Base-by-base conservation (phyloP, 1,140 invertebrate genomes). In the Hypothenemus hampei region DNA sequence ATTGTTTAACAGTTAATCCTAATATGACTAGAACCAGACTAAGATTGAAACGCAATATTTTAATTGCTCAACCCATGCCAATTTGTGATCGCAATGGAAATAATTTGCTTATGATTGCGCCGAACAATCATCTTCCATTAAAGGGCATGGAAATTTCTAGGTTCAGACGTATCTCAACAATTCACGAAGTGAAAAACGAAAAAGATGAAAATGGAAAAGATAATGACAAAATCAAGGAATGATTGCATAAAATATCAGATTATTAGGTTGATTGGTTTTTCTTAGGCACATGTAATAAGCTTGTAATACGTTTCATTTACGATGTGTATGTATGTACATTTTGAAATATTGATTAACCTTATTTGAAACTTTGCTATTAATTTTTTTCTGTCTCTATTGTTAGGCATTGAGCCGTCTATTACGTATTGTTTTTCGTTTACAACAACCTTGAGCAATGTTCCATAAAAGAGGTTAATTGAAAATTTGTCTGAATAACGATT, bases 81-180 rank as follows among this genome's bases (percentile, higher is more conserved):
- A 64, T 75, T 11, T 76, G 72, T 37, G 81, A 84, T 59, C 73
- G 77, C 33, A 83, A 83, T 65, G 77, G 80, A 0, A 83, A 82
- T 55, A 82, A 82, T 68, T 61, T 84, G 4, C 50, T 83, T 26
- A 83, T 83, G 80, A 82, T 83, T 8, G 80, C 80, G 0, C 77
- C 81, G 4, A 71, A 69, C 40, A 69, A 69, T 57, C 67, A 69
- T 48, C 43, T 70, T 23, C 64, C 67, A 3, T 56, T 64, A n/a
- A 65, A 63, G 13, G 65, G 64, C 50, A 29, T 50, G 11, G 60
- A 64, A 18, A 31, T 62, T 11, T 33, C 37, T 1, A 18, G 50
- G n/a, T 52, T 15, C 20, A 26, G 24, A 5, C 19, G 44, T 10
- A 47, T 63, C 69, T 67, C 24, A 24, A 15, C 23, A 15, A 16